Percentiles rank a stretch among this genome's conserved stretches.
Evolutionary conservation across 2,797 vertebrate genomes (phyloP).

Genomic region (Melanotaenia boesemani): DNA sequence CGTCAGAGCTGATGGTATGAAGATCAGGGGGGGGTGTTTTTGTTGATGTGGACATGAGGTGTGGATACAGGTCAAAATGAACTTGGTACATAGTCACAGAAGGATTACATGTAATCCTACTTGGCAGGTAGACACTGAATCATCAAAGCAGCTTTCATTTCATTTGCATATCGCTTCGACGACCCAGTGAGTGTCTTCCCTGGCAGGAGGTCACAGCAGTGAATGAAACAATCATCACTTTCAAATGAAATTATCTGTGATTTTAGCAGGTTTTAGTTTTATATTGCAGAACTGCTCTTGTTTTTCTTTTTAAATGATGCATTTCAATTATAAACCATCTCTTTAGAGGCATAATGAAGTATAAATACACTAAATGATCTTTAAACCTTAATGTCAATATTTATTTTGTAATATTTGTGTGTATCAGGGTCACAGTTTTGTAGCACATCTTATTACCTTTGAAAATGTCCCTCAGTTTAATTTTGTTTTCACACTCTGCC

Average conservation of each 20-base stretch:
- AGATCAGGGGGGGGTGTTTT: not conserved
- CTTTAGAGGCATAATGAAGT: too few species aligned
- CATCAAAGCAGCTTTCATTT: constrained; percentile 52
- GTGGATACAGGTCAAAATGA: too few species aligned
- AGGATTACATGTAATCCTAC: constrained; percentile 42
- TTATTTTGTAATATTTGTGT: not conserved
- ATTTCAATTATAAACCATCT: too few species aligned
- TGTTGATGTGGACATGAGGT: too few species aligned
- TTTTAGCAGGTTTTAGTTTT: not conserved
- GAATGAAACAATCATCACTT: not conserved
- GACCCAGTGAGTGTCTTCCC: not conserved
- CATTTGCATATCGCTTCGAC: not conserved
- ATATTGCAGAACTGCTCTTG: not conserved
- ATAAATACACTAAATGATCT: not conserved
- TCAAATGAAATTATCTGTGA: not conserved
- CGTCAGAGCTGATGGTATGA: constrained; percentile 66
- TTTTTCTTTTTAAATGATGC: too few species aligned
- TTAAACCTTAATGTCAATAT: not conserved
- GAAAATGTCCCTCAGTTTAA: not conserved
- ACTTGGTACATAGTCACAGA: not conserved
- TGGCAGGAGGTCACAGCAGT: not conserved
- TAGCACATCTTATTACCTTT: not conserved
- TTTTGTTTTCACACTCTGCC: constrained; percentile 11
- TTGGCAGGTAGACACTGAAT: constrained; percentile 38
- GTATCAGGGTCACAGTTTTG: not conserved